Evolutionary conservation across 2,113 vertebrate genomes (phyloP).

Genomic region (Ibidorhyncha struthersii): DNA sequence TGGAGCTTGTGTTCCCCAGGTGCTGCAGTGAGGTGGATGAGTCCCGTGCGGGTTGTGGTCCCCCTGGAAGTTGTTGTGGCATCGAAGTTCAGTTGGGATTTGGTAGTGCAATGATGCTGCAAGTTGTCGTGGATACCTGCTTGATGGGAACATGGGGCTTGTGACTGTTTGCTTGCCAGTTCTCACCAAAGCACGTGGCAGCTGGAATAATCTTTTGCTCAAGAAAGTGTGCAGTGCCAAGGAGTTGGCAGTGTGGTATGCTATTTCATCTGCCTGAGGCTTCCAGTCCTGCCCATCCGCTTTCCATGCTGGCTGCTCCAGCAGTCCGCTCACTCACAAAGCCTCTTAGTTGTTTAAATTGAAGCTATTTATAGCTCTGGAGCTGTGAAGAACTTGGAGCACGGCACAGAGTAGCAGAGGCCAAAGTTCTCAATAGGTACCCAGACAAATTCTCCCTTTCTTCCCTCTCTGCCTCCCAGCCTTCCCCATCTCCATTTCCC

Average conservation of each 20-base stretch:
- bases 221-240: neutral
- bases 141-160: neutral
- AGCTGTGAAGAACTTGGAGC: neutral
- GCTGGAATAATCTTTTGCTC: neutral
- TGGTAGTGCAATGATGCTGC: neutral
- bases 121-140: neutral
- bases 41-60: neutral
- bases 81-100: neutral
- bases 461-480: neutral
- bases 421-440: neutral
- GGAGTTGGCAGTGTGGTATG: neutral
- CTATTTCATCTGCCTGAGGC: neutral
- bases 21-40: neutral
- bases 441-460: neutral
- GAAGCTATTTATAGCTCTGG: neutral
- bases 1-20: neutral
- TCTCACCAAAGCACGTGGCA: fast-evolving
- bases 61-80: neutral
- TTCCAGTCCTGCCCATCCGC: neutral
- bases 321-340: neutral
- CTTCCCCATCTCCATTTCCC: neutral
- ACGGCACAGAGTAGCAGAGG: neutral
- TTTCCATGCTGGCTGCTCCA: neutral
- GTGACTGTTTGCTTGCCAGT: neutral
- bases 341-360: neutral